These are phyloP conservation scores for Chouioia cunea DNA, from an alignment of 2,888 invertebrate genomes.

Conservation along the genomic window DNA sequence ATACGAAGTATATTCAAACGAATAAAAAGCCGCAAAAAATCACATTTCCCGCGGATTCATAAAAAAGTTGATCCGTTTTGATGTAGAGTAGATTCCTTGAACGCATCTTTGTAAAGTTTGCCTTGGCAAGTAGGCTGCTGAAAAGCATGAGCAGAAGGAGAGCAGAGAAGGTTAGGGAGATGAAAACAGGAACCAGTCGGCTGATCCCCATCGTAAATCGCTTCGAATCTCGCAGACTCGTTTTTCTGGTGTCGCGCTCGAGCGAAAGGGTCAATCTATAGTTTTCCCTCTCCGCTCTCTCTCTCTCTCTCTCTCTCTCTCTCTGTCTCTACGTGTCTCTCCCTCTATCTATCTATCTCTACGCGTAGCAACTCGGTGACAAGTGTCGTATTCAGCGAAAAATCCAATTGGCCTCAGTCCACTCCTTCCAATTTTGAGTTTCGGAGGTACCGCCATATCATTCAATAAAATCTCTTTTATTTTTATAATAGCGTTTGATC, in stretches of 20 bases:
- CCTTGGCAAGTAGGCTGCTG: background rate
- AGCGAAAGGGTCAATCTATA: constrained; percentile 54
- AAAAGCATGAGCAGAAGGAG: background rate
- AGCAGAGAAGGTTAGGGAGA: background rate
- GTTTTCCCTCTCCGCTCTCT: constrained; percentile 9
- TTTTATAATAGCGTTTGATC: too few relatives aligned
- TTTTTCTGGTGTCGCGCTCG: constrained; percentile 19
- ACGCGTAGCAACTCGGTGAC: constrained; percentile 40
- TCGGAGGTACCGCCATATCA: too few relatives aligned
- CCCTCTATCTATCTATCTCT: background rate
- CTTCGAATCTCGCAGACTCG: constrained; percentile 20
- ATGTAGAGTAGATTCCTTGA: background rate
- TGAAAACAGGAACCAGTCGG: constrained; percentile 25
- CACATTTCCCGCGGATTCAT: constrained; percentile 14
- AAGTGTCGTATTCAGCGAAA: constrained; percentile 49
- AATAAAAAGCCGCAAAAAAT: background rate
- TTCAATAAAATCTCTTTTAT: too few relatives aligned
- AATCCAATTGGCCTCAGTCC: constrained; percentile 41
- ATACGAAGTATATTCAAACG: too few relatives aligned
- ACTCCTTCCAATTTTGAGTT: too few relatives aligned
- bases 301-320: background rate
- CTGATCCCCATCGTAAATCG: constrained; percentile 24
- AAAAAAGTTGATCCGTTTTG: constrained; percentile 25
- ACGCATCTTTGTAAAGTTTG: constrained; percentile 23
- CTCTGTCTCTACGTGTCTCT: constrained; percentile 18